A percentile compares a stretch with the other conserved stretches of the same genome.
phyloP scores from a whole-genome alignment of 2,797 vertebrate species.

The Microhierax caerulescens region DNA sequence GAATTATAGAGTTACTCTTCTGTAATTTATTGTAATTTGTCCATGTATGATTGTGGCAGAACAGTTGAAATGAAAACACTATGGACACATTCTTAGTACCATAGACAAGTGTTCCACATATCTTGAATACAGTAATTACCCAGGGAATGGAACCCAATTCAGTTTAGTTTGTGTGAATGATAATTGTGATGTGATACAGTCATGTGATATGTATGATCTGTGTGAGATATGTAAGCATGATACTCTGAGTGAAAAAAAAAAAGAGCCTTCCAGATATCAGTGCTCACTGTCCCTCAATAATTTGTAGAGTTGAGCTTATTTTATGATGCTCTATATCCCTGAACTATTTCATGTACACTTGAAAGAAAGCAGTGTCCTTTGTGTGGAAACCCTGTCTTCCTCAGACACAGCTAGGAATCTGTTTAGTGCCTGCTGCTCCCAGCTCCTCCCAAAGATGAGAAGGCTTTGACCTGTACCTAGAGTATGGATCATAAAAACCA shows the following conservation, averaged over 20 bases:
- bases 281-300: neutral
- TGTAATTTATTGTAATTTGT: neutral
- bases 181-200: neutral
- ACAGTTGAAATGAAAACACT: neutral
- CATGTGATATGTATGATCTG: accelerated
- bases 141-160: neutral
- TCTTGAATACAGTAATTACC: neutral
- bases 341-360: neutral
- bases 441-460: neutral
- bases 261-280: neutral
- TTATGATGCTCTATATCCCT: neutral
- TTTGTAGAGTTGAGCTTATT: neutral
- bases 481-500: neutral
- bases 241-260: neutral
- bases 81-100: neutral
- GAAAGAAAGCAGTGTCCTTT: neutral
- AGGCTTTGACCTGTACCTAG: neutral
- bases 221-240: accelerated
- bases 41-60: neutral
- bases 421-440: neutral
- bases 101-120: neutral
- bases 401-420: neutral
- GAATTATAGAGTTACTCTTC: neutral
- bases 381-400: neutral
- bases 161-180: neutral